phyloP scores from a whole-genome alignment of 2,113 vertebrate species.

The Sinocyclocheilus grahami region DNA sequence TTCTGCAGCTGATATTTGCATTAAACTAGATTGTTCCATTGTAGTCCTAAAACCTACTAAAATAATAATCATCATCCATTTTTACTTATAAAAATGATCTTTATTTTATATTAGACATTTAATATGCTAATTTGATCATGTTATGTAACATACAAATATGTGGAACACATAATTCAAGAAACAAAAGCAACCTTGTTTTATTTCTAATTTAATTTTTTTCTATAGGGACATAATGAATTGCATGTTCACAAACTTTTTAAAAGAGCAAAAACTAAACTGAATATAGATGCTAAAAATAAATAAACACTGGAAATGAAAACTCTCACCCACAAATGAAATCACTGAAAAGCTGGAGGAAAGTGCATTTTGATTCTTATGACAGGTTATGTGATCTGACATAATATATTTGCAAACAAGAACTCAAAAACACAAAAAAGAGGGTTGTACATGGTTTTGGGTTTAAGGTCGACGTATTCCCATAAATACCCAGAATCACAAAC shows the following conservation, averaged over 20 bases:
- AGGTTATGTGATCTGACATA: constrained; percentile 12
- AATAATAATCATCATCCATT: too few relatives aligned
- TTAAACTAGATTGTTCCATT: too few relatives aligned
- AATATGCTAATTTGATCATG: too few relatives aligned
- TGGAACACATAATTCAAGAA: not conserved
- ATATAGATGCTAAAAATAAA: constrained; percentile 51
- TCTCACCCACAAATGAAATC: constrained; percentile 24
- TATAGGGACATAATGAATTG: constrained; percentile 26
- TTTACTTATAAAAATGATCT: too few relatives aligned
- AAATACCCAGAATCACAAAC: constrained; percentile 32
- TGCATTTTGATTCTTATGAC: constrained; percentile 32
- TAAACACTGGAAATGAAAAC: constrained; percentile 12
- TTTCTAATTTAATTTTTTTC: constrained; percentile 41
- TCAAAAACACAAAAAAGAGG: not conserved
- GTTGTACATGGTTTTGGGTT: not conserved
- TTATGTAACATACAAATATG: not conserved
- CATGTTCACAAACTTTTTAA: constrained; percentile 38
- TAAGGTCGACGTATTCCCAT: not conserved
- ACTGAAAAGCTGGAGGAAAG: constrained; percentile 24
- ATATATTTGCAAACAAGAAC: constrained; percentile 28
- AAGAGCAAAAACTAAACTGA: not conserved
- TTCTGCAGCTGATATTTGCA: too few relatives aligned
- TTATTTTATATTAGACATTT: too few relatives aligned
- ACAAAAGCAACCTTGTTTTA: constrained; percentile 33
- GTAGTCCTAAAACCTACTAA: too few relatives aligned